Evolutionary conservation across 2,113 vertebrate species (phyloP), one percentile per base, ranked within the genome.

Genomic region (Acanthisitta chloris): DNA sequence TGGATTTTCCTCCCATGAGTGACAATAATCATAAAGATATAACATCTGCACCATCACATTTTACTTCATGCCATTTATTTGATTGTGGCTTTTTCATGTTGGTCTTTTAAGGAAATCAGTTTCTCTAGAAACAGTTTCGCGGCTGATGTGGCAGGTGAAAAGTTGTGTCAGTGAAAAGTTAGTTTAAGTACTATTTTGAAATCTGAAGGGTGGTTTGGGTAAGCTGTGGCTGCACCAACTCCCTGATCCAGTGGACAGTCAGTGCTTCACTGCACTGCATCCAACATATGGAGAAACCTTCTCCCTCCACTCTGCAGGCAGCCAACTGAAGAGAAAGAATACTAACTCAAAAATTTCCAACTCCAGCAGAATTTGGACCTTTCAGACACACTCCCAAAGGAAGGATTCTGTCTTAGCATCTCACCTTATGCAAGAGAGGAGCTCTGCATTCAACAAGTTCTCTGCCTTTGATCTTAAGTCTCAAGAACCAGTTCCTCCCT

Each of bases 11-110:
- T 57, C 24, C 64, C 72, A 51, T n/a, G 48, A 94, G 76, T 73
- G 57, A 81, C 79, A 94, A 90, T 80, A 93, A 83, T 77, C 34
- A 90, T 45, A 72, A 92, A 92, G 86, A 83, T 67, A 77, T 0
- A 79, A 57, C 77, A 88, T 81, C 57, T 78, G 92, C 36, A 95
- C 58, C 74, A 59, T 42, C 59, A 58, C 45, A 66, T 92, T 87
- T 71, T 93, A 85, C 84, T 85, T 81, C 58, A 81, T 80, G 40
- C 17, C 48, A 46, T 81, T 95, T 86, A 89, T 86, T 86, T 71
- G n/a, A 67, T 86, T 87, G 88, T 12, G 6, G 36, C 29, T 93
- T 95, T 91, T 45, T 61, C 61, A 79, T 72, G 36, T 25, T 46
- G 38, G 33, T 59, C 76, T 90, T 83, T 59, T 40, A 45, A 78